phyloP scores from a whole-genome alignment of 2,888 invertebrate genomes.

The Orgyia antiqua region DNA sequence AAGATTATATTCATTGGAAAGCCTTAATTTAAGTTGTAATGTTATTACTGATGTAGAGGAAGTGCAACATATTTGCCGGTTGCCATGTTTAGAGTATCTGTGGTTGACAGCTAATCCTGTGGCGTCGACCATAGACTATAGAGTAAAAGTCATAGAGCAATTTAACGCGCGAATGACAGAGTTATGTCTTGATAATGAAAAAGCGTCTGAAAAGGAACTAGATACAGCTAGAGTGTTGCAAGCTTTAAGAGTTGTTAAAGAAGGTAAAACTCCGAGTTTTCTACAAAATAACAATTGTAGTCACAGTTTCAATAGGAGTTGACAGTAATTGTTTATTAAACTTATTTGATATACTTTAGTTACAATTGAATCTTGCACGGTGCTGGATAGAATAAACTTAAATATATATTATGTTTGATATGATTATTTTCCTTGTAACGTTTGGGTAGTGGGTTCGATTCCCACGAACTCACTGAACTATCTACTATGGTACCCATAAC shows the following conservation, averaged over 20 bases:
- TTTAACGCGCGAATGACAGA: constrained; percentile 91
- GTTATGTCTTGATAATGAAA: constrained; percentile 92
- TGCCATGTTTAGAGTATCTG: constrained; percentile 93
- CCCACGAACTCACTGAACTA: too few species aligned
- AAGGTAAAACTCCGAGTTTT: constrained; percentile 81
- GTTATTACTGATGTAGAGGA: constrained; percentile 88
- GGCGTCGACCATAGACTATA: constrained; percentile 90
- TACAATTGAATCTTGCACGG: too few species aligned
- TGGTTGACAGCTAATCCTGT: constrained; percentile 93
- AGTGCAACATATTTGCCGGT: constrained; percentile 85
- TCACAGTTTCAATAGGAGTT: constrained; percentile 65
- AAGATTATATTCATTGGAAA: constrained; percentile 91
- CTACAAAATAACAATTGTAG: constrained; percentile 69
- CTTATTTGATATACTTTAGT: too few species aligned
- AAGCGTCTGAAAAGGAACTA: constrained; percentile 90
- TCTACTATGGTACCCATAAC: too few species aligned
- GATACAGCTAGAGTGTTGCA: constrained; percentile 95
- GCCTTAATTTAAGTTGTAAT: constrained; percentile 92
- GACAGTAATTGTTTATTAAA: constrained; percentile 49
- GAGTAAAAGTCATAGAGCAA: constrained; percentile 92
- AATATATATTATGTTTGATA: too few species aligned
- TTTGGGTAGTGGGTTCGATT: too few species aligned
- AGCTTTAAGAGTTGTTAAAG: constrained; percentile 88
- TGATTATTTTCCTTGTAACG: too few species aligned
- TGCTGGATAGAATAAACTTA: too few species aligned